Evolutionary conservation across 2,797 vertebrate genomes (phyloP), one percentile per base, ranked within the genome.

Genomic region (Menidia menidia): DNA sequence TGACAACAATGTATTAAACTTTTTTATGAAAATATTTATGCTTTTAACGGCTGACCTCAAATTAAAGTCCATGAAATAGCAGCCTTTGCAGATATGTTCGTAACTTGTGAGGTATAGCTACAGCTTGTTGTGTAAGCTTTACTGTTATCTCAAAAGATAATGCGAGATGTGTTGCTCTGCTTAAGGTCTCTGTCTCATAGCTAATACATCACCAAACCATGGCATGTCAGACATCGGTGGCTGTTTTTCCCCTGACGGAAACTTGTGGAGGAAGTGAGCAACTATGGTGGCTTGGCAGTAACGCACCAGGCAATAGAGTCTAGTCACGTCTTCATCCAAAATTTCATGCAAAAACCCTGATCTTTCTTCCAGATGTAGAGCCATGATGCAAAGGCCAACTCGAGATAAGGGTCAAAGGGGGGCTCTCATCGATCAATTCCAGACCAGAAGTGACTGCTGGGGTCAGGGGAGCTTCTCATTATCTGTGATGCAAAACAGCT

Each of bases 241-340:
- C 75, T 63, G 19, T 62, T 84, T 83, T 87, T 65, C 62, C 80
- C 76, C 64, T 44, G 76, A 87, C 80, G 88, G 87, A 90, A 91
- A 91, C 77, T 84, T 86, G 76, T 57, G 68, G 75, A 91, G 89
- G 90, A 92, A 91, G 91, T 87, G 80, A 80, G 80, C 87, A 90
- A 85, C 83, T 86, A 75, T 81, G 85, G 87, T 91, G 91, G 90
- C 89, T 93, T 91, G 92, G 91, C 91, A 92, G 82, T 62, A 86
- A 85, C 83, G 64, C 74, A 70, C 62, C 75, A 52, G 55, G 77
- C 82, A 84, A 82, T 72, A 68, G 67, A 90, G 89, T 89, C 89
- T 88, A 85, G 89, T 90, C 92, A 92, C 87, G 83, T 92, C 80
- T 90, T 88, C 77, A 71, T 84, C 80, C 83, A 78, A 70, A 86